These are phyloP conservation scores for Cricetomys ansorgei DNA, from an alignment of 2,113 vertebrate genomes.

Conservation along the genomic window DNA sequence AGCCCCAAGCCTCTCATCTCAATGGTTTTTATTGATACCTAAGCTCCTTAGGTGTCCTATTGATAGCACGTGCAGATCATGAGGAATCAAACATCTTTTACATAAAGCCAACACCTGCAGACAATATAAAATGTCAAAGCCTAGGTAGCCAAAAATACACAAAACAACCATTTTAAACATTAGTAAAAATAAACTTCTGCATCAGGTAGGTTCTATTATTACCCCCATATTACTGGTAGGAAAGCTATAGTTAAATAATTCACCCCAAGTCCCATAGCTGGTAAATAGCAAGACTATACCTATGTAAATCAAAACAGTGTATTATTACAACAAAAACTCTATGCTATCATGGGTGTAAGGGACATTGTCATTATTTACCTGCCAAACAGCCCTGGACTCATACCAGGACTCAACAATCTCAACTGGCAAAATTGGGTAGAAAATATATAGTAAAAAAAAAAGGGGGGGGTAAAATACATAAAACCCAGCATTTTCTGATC, in stretches of 20 bases:
- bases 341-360: neutral
- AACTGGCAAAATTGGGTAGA: neutral
- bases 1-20: no score
- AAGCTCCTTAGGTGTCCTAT: no score
- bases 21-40: no score
- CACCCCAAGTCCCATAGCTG: neutral
- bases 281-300: neutral
- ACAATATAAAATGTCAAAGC: no score
- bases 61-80: no score
- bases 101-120: no score
- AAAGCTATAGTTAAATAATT: neutral
- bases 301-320: neutral
- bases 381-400: neutral
- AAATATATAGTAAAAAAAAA: neutral
- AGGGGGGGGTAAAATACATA: neutral
- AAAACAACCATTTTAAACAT: no score
- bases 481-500: neutral
- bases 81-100: no score
- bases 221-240: neutral
- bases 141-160: no score
- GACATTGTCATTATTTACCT: neutral
- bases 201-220: neutral
- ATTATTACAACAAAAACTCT: neutral
- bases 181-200: no score
- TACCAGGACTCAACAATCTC: neutral